Evolutionary conservation across 2,113 vertebrate genomes (phyloP).

Genomic region (Chionodraco myersi): DNA sequence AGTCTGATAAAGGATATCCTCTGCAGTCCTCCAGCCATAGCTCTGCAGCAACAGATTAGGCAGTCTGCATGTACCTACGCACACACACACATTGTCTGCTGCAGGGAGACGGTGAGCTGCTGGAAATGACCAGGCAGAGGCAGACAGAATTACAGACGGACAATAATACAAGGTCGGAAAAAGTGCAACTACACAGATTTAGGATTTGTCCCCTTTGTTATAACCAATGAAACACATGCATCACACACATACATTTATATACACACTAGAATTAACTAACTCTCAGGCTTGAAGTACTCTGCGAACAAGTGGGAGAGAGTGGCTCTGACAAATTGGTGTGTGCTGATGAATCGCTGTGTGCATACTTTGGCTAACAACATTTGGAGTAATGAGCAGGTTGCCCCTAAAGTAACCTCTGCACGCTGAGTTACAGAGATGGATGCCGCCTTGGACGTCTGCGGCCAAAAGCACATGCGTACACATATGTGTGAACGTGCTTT

Average conservation of each 20-base stretch:
- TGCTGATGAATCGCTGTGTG: constrained; percentile 74
- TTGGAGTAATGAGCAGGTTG: constrained; percentile 82
- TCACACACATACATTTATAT: background rate
- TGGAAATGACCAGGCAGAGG: constrained; percentile 34
- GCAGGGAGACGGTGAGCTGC: constrained; percentile 10
- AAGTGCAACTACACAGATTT: background rate
- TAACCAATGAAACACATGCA: background rate
- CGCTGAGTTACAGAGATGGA: constrained; percentile 72
- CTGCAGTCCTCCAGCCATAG: constrained; percentile 62
- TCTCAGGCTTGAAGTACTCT: constrained; percentile 71
- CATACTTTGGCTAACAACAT: constrained; percentile 76
- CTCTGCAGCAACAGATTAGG: constrained; percentile 67
- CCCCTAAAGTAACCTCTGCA: constrained; percentile 72
- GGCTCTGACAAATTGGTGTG: constrained; percentile 75
- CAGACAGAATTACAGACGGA: constrained; percentile 47
- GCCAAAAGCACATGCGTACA: background rate
- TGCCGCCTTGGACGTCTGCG: constrained; percentile 26
- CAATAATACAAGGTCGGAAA: constrained; percentile 20
- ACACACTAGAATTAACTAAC: constrained; percentile 48
- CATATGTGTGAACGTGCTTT: background rate
- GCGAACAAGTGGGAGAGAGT: constrained; percentile 77
- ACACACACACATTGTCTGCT: constrained; percentile 38
- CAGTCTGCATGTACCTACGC: constrained; percentile 43
- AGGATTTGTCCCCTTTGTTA: background rate
- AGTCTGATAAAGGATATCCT: constrained; percentile 68